phyloP scores from a whole-genome alignment of 1,140 invertebrate genomes.

The Elymnias hypermnestra region DNA sequence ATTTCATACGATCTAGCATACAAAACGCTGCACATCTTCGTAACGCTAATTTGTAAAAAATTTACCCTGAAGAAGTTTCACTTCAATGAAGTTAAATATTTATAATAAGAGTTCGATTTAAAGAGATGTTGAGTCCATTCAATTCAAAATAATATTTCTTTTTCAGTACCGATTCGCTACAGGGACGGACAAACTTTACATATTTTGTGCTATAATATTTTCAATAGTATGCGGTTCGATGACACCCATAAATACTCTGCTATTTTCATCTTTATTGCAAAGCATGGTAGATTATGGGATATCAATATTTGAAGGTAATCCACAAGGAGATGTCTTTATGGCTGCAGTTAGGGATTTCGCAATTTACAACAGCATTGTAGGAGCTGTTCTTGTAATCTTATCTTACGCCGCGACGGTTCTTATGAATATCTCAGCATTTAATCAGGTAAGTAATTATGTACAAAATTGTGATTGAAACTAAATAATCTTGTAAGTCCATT shows the following conservation, averaged over 20 bases:
- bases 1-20: no score
- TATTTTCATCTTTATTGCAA: slow-evolving; percentile 82
- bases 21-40: no score
- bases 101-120: no score
- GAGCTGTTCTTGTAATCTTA: slow-evolving; percentile 76
- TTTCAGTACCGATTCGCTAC: slow-evolving; percentile 80
- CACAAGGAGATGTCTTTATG: slow-evolving; percentile 44
- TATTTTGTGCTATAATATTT: slow-evolving; percentile 77
- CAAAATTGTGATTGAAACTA: no score
- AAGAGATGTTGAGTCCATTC: no score
- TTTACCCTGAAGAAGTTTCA: no score
- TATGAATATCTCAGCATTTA: slow-evolving; percentile 82
- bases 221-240: slow-evolving; percentile 78
- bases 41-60: no score
- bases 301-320: slow-evolving; percentile 26
- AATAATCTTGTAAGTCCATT: no score
- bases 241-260: slow-evolving; percentile 81
- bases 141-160: slow-evolving; percentile 6
- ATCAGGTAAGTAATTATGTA: no score
- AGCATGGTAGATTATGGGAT: slow-evolving; percentile 59
- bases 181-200: slow-evolving; percentile 76
- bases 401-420: slow-evolving; percentile 80
- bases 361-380: slow-evolving; percentile 78
- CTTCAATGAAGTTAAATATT: no score
- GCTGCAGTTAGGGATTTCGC: slow-evolving; percentile 75